Evolutionary conservation across 1,140 invertebrate species (phyloP).

Genomic region (Lepidurus couesii): DNA sequence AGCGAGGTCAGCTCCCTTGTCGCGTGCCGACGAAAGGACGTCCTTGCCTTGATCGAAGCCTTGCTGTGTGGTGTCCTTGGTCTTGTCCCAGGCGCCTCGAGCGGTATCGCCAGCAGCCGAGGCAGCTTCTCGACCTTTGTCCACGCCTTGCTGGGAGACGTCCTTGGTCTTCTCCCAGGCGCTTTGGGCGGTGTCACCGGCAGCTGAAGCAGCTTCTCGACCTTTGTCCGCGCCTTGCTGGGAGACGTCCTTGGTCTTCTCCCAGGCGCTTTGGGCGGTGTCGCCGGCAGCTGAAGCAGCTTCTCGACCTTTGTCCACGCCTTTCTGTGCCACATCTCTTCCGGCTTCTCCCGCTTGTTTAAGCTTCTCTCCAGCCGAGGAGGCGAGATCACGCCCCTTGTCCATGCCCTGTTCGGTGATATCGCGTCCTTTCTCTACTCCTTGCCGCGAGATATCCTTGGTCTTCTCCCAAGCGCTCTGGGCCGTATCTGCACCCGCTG

Average conservation of each 20-base stretch:
- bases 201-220: not conserved
- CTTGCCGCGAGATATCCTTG: not conserved
- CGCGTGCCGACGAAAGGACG: not conserved
- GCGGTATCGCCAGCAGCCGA: not conserved
- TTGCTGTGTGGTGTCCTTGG: not conserved
- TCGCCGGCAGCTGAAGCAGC: not conserved
- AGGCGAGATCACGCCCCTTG: not conserved
- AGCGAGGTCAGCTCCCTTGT: not conserved
- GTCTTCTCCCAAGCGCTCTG: not conserved
- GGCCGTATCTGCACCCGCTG: not conserved
- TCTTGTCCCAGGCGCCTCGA: not conserved
- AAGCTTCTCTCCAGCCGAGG: not conserved
- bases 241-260: not conserved
- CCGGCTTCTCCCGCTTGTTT: not conserved
- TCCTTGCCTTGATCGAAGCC: conserved; percentile 12
- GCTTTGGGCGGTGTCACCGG: not conserved
- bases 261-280: not conserved
- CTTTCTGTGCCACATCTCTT: not conserved
- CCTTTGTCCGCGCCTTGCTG: conserved; percentile 11
- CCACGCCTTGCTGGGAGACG: not conserved
- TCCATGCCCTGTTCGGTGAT: not conserved
- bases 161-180: conserved; percentile 19
- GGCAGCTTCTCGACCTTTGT: conserved; percentile 8
- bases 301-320: not conserved
- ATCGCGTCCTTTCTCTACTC: not conserved